phyloP scores from a whole-genome alignment of 2,888 invertebrate species.

The Caenorhabditis doughertyi region DNA sequence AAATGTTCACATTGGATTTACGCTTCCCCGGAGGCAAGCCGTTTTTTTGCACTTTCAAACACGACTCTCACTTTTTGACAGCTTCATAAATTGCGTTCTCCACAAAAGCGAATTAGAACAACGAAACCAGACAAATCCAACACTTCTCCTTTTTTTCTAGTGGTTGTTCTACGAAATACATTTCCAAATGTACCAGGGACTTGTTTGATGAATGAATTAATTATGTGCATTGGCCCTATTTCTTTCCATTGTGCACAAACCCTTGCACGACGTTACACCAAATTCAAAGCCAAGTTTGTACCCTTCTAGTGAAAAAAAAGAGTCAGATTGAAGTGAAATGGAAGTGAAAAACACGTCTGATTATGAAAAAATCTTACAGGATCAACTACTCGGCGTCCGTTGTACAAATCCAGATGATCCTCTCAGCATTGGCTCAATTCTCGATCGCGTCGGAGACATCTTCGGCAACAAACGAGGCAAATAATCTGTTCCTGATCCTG shows the following conservation, averaged over 20 bases:
- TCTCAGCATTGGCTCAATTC: constrained; percentile 76
- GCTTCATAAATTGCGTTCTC: constrained; percentile 6
- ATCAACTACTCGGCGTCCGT: constrained; percentile 73
- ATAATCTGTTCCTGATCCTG: constrained; percentile 28
- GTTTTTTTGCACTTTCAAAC: constrained; percentile 4
- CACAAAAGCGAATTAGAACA: constrained; percentile 6
- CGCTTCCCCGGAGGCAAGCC: background rate
- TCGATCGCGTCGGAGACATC: constrained; percentile 77
- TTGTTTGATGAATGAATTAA: background rate
- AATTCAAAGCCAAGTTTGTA: no score
- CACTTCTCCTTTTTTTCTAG: background rate
- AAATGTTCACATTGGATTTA: background rate
- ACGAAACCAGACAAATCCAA: constrained; percentile 1
- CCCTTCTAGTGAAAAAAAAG: no score
- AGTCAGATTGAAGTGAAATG: no score
- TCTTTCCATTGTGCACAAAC: background rate
- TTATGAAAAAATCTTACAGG: constrained; percentile 58
- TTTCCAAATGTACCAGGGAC: background rate
- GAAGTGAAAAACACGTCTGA: background rate
- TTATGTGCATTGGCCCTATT: background rate
- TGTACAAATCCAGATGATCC: constrained; percentile 82
- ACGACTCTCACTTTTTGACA: constrained; percentile 5
- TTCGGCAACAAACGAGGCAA: constrained; percentile 72
- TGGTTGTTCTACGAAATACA: background rate
- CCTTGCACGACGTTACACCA: no score